Evolutionary conservation across 2,888 invertebrate genomes (phyloP).

Genomic region (Barypeithes pellucidus): DNA sequence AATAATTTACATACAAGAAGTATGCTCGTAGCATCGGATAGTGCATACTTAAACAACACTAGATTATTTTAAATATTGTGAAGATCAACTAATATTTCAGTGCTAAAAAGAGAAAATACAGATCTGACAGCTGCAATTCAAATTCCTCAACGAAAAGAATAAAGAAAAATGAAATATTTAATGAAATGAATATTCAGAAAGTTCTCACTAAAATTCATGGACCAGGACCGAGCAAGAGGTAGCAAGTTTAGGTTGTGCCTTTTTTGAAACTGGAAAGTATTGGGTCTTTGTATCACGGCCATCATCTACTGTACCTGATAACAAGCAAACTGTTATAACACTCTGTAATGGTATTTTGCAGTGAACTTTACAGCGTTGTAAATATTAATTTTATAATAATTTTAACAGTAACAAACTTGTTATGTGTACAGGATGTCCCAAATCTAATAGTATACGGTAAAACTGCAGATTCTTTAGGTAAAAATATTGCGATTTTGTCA

Average conservation of each 20-base stretch:
- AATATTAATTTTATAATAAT: neutral
- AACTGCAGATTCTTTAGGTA: too few relatives aligned
- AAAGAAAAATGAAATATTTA: constrained; percentile 5
- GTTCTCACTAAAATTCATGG: constrained; percentile 38
- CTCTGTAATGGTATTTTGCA: neutral
- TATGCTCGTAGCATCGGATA: too few relatives aligned
- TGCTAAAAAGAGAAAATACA: constrained; percentile 41
- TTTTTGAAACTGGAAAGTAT: neutral
- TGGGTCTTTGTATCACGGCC: neutral
- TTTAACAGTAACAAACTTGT: too few relatives aligned
- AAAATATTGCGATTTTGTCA: too few relatives aligned
- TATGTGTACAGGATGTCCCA: too few relatives aligned
- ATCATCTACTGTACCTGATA: constrained; percentile 5
- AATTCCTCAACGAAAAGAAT: constrained; percentile 40
- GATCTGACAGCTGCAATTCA: constrained; percentile 48
- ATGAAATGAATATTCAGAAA: constrained; percentile 29
- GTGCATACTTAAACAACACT: too few relatives aligned
- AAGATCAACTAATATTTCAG: constrained; percentile 24
- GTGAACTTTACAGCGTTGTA: neutral
- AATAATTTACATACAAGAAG: too few relatives aligned
- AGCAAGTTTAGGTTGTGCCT: neutral
- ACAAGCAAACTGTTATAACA: neutral
- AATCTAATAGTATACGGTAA: too few relatives aligned
- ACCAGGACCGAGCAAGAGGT: constrained; percentile 1
- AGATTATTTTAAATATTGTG: neutral